Conservation (phyloP, 1,140 invertebrate genomes). For the Cryptotermes secundus region DNA sequence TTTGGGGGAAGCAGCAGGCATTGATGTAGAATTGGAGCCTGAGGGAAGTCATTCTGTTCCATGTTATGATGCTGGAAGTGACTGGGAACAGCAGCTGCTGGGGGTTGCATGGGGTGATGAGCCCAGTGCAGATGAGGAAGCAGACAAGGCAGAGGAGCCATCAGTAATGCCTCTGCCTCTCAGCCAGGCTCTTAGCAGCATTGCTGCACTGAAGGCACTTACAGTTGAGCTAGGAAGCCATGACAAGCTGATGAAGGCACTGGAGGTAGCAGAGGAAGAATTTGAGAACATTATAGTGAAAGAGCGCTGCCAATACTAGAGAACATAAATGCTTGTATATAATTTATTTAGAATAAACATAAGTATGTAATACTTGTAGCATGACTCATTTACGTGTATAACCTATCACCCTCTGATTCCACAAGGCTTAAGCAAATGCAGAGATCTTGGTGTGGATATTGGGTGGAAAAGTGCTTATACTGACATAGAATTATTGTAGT, state of each 20-base stretch:
- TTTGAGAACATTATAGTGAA: constrained; percentile 6
- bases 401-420: too few relatives aligned
- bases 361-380: too few relatives aligned
- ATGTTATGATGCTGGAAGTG: background rate
- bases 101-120: background rate
- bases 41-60: background rate
- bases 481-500: too few relatives aligned
- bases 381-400: too few relatives aligned
- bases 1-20: background rate
- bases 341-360: too few relatives aligned
- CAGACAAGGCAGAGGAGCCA: background rate
- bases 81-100: background rate
- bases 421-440: too few relatives aligned
- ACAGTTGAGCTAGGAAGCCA: background rate
- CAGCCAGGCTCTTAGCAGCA: background rate
- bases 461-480: too few relatives aligned
- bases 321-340: too few relatives aligned
- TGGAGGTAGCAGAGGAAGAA: background rate
- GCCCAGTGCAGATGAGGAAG: background rate
- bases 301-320: too few relatives aligned
- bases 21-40: background rate
- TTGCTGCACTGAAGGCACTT: background rate
- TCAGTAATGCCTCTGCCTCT: background rate
- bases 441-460: too few relatives aligned
- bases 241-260: background rate